Evolutionary conservation across 2,113 vertebrate genomes (phyloP).

Genomic region (Muntiacus reevesi): DNA sequence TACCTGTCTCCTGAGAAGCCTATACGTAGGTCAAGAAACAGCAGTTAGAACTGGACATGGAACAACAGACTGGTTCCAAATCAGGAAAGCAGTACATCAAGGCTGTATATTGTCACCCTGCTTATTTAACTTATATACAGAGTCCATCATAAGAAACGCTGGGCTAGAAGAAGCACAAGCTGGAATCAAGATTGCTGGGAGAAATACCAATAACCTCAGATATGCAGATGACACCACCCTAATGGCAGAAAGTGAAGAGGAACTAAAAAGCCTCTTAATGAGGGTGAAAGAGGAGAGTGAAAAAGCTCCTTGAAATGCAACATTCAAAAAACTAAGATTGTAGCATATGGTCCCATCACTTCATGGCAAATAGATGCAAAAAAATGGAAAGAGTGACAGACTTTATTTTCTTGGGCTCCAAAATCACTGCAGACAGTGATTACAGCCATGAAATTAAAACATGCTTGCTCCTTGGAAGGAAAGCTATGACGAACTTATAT

Average conservation of each 20-base stretch:
- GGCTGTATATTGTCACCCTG: background rate
- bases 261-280: background rate
- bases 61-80: background rate
- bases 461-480: background rate
- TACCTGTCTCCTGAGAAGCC: background rate
- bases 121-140: background rate
- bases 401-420: no score
- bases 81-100: background rate
- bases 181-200: background rate
- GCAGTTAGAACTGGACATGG: background rate
- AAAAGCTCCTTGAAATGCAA: background rate
- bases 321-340: background rate
- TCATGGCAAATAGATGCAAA: background rate
- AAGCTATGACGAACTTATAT: background rate
- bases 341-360: background rate
- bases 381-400: background rate
- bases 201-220: background rate
- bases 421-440: no score
- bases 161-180: background rate
- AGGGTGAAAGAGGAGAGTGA: background rate
- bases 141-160: background rate
- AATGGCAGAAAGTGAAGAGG: background rate
- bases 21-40: background rate
- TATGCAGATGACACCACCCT: background rate
- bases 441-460: no score